Base-by-base conservation (phyloP, 1,140 invertebrate species). In the Habropoda laboriosa region DNA sequence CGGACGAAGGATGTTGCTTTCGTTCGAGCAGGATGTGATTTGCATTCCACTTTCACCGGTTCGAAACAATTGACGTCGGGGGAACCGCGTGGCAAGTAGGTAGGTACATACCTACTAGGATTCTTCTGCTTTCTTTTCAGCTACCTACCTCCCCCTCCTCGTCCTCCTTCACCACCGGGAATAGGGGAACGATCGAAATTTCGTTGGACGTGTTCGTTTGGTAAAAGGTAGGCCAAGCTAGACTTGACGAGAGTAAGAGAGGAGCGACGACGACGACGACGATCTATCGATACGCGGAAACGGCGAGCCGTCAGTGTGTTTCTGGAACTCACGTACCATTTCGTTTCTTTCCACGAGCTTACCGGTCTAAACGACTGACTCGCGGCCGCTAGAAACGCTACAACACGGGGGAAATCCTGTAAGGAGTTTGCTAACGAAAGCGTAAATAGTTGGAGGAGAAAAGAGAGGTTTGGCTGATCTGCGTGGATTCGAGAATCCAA, bases 251-350 rank as follows among this genome's bases (percentile, higher is more conserved):
- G 27, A 58, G 61, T 53, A 66, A 76, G 81, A 60, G 87, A 89
- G 86, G 79, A 76, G 79, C 74, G 67, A 79, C 66, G 76, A 24
- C 70, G 45, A 66, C 64, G 66, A 82, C 16, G 38, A 21, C 61
- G 79, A 66, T 27, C 42, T 60, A 80, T 87, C 86, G 75, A 57
- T 88, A 89, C 84, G 86, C 72, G 77, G 87, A 89, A 89, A 86
- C 82, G 82, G 68, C 60, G 53, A 85, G 83, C 60, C 67, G 87
- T 89, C 87, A 89, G 86, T 88, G 87, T 89, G 87, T 88, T 89
- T 89, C 88, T 89, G 84, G 88, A 87, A 89, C 88, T 89, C 88
- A 87, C 88, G 88, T 89, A 85, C 86, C 82, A 88, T 87, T 85
- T 75, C 77, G 77, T 83, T 86, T 86, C 75, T 84, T 79, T 82